Evolutionary conservation across 1,140 invertebrate genomes (phyloP).

Genomic region (Drosophila setifemur): DNA sequence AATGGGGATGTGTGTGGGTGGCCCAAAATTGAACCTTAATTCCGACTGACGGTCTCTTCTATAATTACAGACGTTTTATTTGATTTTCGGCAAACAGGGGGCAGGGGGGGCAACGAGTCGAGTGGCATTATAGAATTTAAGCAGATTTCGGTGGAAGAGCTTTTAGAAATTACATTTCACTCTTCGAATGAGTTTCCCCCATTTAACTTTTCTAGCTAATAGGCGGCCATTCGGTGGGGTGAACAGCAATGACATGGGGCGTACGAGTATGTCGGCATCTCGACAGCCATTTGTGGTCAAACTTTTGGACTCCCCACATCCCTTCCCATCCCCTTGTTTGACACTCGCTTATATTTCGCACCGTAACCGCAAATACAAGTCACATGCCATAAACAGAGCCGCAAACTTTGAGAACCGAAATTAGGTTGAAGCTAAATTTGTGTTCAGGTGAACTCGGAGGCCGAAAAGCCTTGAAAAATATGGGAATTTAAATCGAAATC

Average conservation of each 20-base stretch:
- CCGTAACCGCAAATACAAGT: no score
- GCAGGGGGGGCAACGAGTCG: no score
- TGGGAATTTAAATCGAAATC: slow-evolving; percentile 5
- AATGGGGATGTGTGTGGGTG: not conserved
- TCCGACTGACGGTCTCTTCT: slow-evolving; percentile 7
- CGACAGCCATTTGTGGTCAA: slow-evolving; percentile 44
- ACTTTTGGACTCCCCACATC: slow-evolving; percentile 6
- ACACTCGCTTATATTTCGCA: not conserved
- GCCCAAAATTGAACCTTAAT: slow-evolving; percentile 39
- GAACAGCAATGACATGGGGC: not conserved
- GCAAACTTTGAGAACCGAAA: not conserved
- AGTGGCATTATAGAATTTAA: no score
- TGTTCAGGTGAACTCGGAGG: not conserved
- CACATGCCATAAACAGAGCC: not conserved
- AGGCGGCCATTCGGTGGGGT: not conserved
- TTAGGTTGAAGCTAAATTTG: not conserved
- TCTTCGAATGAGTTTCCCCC: not conserved
- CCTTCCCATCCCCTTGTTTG: not conserved
- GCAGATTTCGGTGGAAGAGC: no score
- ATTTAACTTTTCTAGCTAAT: not conserved
- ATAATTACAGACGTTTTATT: slow-evolving; percentile 4
- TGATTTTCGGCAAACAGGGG: no score
- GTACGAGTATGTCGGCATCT: not conserved
- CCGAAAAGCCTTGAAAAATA: no score
- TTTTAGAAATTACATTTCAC: not conserved